Conservation (phyloP, 2,113 vertebrate species). For the Sorex araneus region DNA sequence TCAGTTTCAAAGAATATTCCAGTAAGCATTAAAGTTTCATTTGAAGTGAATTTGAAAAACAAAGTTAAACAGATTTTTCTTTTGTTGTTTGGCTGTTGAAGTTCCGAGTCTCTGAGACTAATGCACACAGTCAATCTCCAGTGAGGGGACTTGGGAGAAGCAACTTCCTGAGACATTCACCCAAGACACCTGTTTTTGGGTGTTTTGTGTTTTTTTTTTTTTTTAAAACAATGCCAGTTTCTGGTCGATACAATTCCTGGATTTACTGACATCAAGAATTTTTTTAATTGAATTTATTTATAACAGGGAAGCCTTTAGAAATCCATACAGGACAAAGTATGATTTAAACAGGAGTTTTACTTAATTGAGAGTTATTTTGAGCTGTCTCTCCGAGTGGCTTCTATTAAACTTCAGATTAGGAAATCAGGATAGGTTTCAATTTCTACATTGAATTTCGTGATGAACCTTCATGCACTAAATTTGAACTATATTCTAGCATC, state of each 20-base stretch:
- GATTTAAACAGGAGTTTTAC: neutral
- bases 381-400: neutral
- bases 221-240: neutral
- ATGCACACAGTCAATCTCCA: neutral
- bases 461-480: neutral
- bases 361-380: neutral
- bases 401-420: neutral
- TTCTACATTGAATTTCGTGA: neutral
- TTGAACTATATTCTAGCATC: neutral
- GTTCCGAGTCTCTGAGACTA: neutral
- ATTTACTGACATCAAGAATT: neutral
- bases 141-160: neutral
- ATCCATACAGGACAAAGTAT: neutral
- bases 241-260: neutral
- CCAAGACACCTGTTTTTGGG: neutral
- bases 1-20: neutral
- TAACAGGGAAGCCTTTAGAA: neutral
- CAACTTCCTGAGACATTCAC: constrained; percentile 9
- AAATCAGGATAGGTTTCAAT: neutral
- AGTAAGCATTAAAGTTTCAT: neutral
- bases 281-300: neutral
- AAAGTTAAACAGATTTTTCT: neutral
- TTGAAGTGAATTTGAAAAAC: constrained; percentile 26
- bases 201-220: neutral
- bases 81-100: neutral